A percentile compares a stretch with the other conserved stretches of the same genome.
These are phyloP conservation scores for Megaptera novaeangliae DNA, from an alignment of 2,113 vertebrate species.

Conservation along the genomic window DNA sequence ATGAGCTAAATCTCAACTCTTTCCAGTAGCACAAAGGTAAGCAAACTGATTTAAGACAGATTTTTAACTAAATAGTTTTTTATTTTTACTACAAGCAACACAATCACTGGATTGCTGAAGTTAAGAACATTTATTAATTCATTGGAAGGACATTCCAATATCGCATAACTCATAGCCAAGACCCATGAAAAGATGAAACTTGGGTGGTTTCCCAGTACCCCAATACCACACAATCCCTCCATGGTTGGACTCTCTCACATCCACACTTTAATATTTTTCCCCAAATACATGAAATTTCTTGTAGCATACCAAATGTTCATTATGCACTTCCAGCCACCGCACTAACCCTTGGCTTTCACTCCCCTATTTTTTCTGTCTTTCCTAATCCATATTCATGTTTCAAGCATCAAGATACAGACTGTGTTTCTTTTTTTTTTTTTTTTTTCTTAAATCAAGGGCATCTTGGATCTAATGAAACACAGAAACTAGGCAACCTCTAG, in stretches of 20 bases:
- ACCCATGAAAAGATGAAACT: neutral
- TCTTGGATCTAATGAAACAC: slow-evolving; percentile 11
- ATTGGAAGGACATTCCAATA: neutral
- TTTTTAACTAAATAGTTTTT: neutral
- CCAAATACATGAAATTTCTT: neutral
- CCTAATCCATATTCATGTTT: neutral
- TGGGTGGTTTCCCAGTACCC: neutral
- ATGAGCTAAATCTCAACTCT: neutral
- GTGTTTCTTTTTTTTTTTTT: neutral
- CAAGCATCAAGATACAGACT: neutral
- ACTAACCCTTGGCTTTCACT: neutral
- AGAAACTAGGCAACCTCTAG: slow-evolving; percentile 35
- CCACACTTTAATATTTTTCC: neutral
- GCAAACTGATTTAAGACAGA: neutral
- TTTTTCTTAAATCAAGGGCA: neutral
- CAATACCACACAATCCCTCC: neutral
- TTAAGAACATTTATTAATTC: neutral
- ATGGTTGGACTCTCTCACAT: neutral
- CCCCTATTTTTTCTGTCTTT: neutral
- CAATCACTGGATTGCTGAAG: neutral
- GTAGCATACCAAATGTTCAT: neutral
- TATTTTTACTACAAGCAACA: neutral
- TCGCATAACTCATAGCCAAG: neutral
- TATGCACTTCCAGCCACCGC: neutral
- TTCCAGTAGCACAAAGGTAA: neutral